These are phyloP conservation scores for Myotis vivesi DNA, from an alignment of 2,797 vertebrate genomes.

Conservation along the genomic window DNA sequence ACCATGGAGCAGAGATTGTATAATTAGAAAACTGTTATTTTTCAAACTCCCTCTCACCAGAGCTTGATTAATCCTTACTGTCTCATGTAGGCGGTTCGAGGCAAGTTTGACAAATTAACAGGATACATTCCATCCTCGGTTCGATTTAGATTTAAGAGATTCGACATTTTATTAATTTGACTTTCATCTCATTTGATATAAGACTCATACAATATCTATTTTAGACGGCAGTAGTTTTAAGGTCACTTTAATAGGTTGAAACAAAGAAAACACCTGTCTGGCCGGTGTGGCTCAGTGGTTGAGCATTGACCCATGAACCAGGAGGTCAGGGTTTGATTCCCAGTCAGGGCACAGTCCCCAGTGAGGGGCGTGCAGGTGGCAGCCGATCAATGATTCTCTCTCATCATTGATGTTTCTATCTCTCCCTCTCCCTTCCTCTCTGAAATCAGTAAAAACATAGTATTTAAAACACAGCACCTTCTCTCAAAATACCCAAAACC, in stretches of 20 bases:
- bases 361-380: no score
- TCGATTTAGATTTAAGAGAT: conserved; percentile 67
- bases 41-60: conserved; percentile 67
- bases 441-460: no score
- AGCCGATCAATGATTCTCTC: no score
- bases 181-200: conserved; percentile 57
- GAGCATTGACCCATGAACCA: no score
- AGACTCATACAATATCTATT: conserved; percentile 58
- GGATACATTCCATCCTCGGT: conserved; percentile 66
- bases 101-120: conserved; percentile 78
- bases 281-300: no score
- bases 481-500: not conserved
- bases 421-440: no score
- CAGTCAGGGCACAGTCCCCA: no score
- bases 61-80: conserved; percentile 75
- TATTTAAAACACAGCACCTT: no score
- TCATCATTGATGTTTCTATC: no score
- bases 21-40: conserved; percentile 79
- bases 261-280: not conserved
- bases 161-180: conserved; percentile 65
- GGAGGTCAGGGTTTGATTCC: no score
- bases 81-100: conserved; percentile 68
- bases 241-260: not conserved
- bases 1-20: conserved; percentile 61
- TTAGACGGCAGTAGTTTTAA: conserved; percentile 40